A percentile compares a stretch with the other conserved stretches of the same genome.
phyloP scores from a whole-genome alignment of 1,140 invertebrate genomes.

The Lanistes nyassanus region DNA sequence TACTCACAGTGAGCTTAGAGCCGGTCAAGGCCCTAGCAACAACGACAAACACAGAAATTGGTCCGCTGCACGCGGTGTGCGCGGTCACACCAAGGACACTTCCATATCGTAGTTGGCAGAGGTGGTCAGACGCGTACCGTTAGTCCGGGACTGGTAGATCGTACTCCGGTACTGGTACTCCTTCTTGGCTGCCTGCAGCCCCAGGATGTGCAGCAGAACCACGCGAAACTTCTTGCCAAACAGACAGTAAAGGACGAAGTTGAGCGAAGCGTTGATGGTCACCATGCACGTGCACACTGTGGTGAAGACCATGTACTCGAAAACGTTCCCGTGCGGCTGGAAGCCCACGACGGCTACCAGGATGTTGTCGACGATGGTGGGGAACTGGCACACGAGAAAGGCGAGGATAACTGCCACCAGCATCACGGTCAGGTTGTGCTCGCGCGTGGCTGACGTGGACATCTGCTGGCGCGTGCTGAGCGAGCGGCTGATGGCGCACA shows the following conservation, averaged over 20 bases:
- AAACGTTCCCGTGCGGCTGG: conserved; percentile 69
- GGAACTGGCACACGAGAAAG: conserved; percentile 80
- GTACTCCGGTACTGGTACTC: conserved; percentile 35
- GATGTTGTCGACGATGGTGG: conserved; percentile 66
- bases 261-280: conserved; percentile 74
- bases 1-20: too few species aligned
- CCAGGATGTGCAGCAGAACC: conserved; percentile 88
- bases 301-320: conserved; percentile 70
- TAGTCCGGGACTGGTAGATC: conserved; percentile 28
- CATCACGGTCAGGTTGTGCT: conserved; percentile 78
- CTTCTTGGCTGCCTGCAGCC: conserved; percentile 59
- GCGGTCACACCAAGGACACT: conserved; percentile 35
- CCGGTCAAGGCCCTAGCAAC: too few species aligned
- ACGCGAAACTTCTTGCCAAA: conserved; percentile 96
- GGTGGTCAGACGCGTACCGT: conserved; percentile 18
- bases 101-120: conserved; percentile 37
- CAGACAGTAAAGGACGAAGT: conserved; percentile 84
- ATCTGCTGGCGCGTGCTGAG: conserved; percentile 61
- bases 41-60: too few species aligned
- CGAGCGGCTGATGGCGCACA: conserved; percentile 76
- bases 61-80: not conserved
- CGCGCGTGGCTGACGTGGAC: conserved; percentile 69
- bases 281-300: conserved; percentile 80
- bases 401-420: conserved; percentile 80
- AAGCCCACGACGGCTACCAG: conserved; percentile 67